These are phyloP conservation scores for Trichonephila inaurata DNA, from an alignment of 1,140 invertebrate species.

Conservation along the genomic window DNA sequence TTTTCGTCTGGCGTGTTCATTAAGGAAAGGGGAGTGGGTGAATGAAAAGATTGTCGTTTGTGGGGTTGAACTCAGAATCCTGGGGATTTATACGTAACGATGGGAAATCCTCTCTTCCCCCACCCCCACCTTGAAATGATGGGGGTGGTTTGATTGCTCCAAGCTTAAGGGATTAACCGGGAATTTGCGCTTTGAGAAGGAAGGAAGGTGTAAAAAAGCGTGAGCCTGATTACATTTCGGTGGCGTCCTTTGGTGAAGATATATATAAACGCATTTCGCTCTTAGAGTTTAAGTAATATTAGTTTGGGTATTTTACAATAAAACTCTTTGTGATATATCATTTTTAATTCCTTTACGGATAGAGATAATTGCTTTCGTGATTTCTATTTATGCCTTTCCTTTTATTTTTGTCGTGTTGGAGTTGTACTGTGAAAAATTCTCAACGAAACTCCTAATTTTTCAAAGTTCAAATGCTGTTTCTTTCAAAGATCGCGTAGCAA, in stretches of 20 bases:
- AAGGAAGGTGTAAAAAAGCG: not conserved
- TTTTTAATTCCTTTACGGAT: not conserved
- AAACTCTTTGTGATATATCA: not conserved
- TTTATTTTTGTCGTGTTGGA: not conserved
- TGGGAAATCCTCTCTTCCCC: constrained; percentile 10
- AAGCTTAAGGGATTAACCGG: constrained; percentile 59
- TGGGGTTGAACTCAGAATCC: constrained; percentile 27
- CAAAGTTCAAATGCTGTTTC: no score
- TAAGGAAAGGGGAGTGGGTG: not conserved
- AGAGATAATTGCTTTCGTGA: not conserved
- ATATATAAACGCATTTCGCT: not conserved
- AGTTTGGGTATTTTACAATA: not conserved
- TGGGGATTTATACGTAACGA: constrained; percentile 28
- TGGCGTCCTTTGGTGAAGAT: not conserved
- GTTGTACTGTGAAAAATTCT: no score
- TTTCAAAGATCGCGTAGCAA: no score
- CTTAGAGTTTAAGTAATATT: not conserved
- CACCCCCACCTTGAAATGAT: not conserved
- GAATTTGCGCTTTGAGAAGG: constrained; percentile 21
- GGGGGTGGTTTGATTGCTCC: constrained; percentile 33
- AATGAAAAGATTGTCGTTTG: not conserved
- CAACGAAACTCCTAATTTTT: no score
- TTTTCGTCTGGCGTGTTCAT: constrained; percentile 41
- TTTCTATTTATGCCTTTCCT: not conserved
- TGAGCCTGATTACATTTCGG: constrained; percentile 36